Base-by-base conservation (phyloP, 2,888 invertebrate genomes). In the Pammene aurita region DNA sequence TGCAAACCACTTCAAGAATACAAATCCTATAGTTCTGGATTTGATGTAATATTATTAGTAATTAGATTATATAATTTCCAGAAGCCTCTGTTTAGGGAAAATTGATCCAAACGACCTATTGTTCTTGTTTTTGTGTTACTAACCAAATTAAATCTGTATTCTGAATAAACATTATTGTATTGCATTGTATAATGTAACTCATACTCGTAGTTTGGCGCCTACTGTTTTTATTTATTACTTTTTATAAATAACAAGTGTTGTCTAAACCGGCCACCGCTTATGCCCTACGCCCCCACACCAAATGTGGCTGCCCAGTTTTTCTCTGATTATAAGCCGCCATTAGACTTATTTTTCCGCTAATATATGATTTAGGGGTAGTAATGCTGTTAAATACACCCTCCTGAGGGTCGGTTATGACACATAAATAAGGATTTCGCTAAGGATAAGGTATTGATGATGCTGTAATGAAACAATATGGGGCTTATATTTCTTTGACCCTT, bases 241-340 rank as follows among this genome's bases (percentile, higher is more conserved):
- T n/a, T n/a, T n/a, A n/a, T n/a, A n/a, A n/a, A n/a, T 11, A 16
- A 14, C 2, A 44, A 64, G 6, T n/a, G 16, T 7, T 18, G 4
- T 54, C 14, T 7, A 10, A 11, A 7, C 7, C 9, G 83, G 81
- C 84, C 78, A 0, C 6, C 58, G 41, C 72, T 13, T 58, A 5
- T 55, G 0, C 71, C 79, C 71, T 56, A 9, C 54, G 57, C 5
- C 67, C 71, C 5, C 1, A 26, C 76, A 75, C 75, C 85, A 85
- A 82, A 84, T 85, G 84, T 84, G 86, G 83, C 79, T 73, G 72
- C 74, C 78, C 80, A 87, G 85, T 88, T 88, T 88, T 88, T 87
- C 89, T 89, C 85, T 90, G 90, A 92, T 92, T 90, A 90, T 87
- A 86, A 87, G 86, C 85, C 84, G 73, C 87, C 89, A 91, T 91